Conservation (phyloP, 2,888 invertebrate genomes). For the Thereva unica region DNA sequence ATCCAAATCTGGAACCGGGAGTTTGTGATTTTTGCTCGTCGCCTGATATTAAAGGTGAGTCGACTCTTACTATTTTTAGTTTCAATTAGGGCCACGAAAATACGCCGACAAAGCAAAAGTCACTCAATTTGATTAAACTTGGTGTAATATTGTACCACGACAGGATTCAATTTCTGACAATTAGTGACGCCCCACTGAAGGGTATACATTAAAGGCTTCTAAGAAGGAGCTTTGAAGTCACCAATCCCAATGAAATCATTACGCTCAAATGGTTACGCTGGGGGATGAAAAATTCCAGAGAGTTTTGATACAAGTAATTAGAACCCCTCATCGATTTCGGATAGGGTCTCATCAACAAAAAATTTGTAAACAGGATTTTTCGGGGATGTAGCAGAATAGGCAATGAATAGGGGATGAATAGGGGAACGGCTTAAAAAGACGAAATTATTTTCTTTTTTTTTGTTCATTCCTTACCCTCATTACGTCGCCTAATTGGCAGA, state of each 20-base stretch:
- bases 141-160: neutral
- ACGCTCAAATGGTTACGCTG: too few relatives aligned
- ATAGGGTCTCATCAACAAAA: slow-evolving; percentile 3
- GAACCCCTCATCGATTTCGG: slow-evolving; percentile 12
- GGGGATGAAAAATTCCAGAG: neutral
- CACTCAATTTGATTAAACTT: slow-evolving; percentile 20
- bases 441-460: neutral
- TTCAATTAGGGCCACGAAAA: neutral
- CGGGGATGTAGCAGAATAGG: neutral
- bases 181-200: slow-evolving; percentile 13
- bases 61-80: neutral
- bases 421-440: neutral
- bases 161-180: slow-evolving; percentile 9
- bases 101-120: slow-evolving; percentile 15
- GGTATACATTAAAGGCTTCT: slow-evolving; percentile 12
- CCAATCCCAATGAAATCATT: too few relatives aligned
- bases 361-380: too few relatives aligned
- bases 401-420: neutral
- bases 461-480: neutral
- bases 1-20: too few relatives aligned
- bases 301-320: slow-evolving; percentile 2
- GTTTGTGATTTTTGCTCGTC: too few relatives aligned
- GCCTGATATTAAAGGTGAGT: too few relatives aligned
- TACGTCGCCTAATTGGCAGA: slow-evolving; percentile 6
- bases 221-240: slow-evolving; percentile 12